These are phyloP conservation scores for Ephialtes manifestator DNA, from an alignment of 2,888 invertebrate species.

Conservation along the genomic window DNA sequence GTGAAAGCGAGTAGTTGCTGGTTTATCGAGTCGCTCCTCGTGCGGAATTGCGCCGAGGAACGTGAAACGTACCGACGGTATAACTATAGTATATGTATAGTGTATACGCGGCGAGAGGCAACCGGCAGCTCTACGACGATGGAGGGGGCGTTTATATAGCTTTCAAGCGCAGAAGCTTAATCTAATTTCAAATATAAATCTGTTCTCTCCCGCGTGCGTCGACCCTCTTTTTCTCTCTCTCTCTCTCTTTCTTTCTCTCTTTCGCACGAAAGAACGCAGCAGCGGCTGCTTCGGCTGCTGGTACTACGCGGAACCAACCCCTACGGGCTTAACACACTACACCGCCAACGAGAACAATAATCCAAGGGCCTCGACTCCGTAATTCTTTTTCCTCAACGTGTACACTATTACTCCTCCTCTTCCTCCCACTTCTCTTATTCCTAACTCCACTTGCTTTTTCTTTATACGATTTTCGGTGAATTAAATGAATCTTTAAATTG, in stretches of 20 bases:
- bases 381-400: constrained; percentile 65
- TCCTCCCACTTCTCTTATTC: constrained; percentile 33
- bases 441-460: constrained; percentile 34
- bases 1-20: constrained; percentile 79
- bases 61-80: constrained; percentile 52
- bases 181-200: constrained; percentile 86
- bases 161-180: constrained; percentile 86
- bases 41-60: constrained; percentile 79
- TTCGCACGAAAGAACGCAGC: constrained; percentile 45
- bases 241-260: constrained; percentile 73
- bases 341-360: constrained; percentile 70
- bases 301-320: constrained; percentile 41
- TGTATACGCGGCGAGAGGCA: constrained; percentile 50
- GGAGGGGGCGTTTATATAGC: constrained; percentile 84
- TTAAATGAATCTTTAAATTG: constrained; percentile 68
- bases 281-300: constrained; percentile 30
- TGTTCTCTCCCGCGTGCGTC: constrained; percentile 81
- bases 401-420: constrained; percentile 66
- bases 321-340: constrained; percentile 66
- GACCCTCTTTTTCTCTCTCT: constrained; percentile 71
- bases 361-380: constrained; percentile 65
- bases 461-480: constrained; percentile 63
- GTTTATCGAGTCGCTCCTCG: constrained; percentile 83
- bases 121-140: constrained; percentile 72
- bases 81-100: constrained; percentile 34